Evolutionary conservation across 2,888 invertebrate genomes (phyloP), one percentile per base, ranked within the genome.

Genomic region (Hirtodrosophila duncani): DNA sequence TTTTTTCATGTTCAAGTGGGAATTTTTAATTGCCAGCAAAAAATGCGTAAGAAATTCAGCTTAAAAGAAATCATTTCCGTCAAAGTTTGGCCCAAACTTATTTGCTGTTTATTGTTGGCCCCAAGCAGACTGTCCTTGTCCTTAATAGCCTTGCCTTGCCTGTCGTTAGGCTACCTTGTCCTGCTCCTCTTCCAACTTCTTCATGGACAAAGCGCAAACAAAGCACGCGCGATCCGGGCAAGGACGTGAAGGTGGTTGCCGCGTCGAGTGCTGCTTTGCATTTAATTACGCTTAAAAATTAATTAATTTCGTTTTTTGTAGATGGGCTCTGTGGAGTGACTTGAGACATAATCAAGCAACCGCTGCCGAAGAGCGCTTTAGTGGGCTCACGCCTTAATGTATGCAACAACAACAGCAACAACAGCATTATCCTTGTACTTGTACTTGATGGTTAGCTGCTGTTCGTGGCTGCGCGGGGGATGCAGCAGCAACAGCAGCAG

Each of bases 241-340:
- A 27, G 29, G 26, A 9, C 9, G 11, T 17, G 11, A 17, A 27
- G 13, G 20, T 23, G 29, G 50, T 39, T 18, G 58, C 39, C 53
- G n/a, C n/a, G 49, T 38, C 56, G 52, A 71, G 71, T 65, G 80
- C 77, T 80, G 80, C 68, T 75, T 77, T 75, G 72, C 74, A 77
- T 75, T 75, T 75, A 75, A 75, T 75, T 75, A 75, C 77, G 80
- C 74, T 75, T 80, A 75, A 75, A 75, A 75, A 75, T 75, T 75
- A 75, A 75, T 75, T 75, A 75, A 80, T 77, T 80, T 80, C 66
- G n/a, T 66, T 79, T 79, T 77, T 75, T 77, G 71, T 75, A 50
- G 53, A 44, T 42, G 46, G 29, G 41, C 63, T 31, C 50, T 57
- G 56, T 57, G 58, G 39, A 71, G 69, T 72, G 74, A 66, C 74